Evolutionary conservation across 2,797 vertebrate species (phyloP).

Genomic region (Vespertilio murinus): DNA sequence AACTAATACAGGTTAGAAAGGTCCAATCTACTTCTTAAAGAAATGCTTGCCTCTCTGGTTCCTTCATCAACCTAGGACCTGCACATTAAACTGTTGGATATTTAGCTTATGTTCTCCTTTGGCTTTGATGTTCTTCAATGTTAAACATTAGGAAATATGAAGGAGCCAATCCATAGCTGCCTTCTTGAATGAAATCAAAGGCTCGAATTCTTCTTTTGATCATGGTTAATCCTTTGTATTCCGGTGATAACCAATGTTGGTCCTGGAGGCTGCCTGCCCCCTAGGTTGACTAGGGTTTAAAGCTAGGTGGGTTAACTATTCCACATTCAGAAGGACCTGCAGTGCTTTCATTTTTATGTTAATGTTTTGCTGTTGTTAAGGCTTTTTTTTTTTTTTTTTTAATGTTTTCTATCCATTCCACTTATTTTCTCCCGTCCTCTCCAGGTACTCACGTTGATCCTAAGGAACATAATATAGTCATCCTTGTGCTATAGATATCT

Average conservation of each 20-base stretch:
- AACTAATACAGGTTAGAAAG: conserved; percentile 65
- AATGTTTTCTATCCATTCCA: not conserved
- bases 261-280: not conserved
- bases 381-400: not conserved
- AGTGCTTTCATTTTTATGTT: not conserved
- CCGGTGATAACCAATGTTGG: not conserved
- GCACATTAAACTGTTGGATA: conserved; percentile 22
- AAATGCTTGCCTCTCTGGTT: conserved; percentile 29
- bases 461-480: not conserved
- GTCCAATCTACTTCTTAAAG: conserved; percentile 63
- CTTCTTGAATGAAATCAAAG: conserved; percentile 33
- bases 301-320: conserved; percentile 28
- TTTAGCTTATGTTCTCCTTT: conserved; percentile 41
- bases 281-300: conserved; percentile 17
- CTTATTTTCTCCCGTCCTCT: not conserved
- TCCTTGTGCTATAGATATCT: not conserved
- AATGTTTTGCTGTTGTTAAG: not conserved
- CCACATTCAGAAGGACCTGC: not conserved
- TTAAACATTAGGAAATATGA: not conserved
- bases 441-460: not conserved
- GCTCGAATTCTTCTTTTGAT: conserved; percentile 37
- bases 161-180: not conserved
- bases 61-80: not conserved
- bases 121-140: conserved; percentile 47
- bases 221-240: conserved; percentile 47